Percentiles rank a stretch among this genome's conserved stretches.
Conservation (phyloP, 2,113 vertebrate genomes). For the Speoplatyrhinus poulsoni region DNA sequence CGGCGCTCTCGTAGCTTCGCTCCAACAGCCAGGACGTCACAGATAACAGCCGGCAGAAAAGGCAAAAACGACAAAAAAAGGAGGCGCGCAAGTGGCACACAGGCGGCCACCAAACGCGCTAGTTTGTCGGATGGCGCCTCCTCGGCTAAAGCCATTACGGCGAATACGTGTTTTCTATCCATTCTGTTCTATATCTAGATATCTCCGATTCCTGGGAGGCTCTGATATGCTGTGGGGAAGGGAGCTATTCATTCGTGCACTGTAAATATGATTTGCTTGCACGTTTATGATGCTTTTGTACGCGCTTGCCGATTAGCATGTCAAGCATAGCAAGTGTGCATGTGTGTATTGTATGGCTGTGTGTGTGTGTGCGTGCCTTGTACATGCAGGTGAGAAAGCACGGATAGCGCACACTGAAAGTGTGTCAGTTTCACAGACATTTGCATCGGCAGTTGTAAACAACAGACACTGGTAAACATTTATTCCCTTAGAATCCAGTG, state of each 20-base stretch:
- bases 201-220: no score
- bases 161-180: no score
- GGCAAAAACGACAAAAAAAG: no score
- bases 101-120: no score
- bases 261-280: neutral
- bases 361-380: neutral
- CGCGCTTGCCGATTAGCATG: neutral
- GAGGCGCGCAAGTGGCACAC: neutral
- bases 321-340: neutral
- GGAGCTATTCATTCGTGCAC: no score
- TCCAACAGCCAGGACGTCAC: slow-evolving; percentile 25
- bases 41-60: slow-evolving; percentile 28
- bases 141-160: no score
- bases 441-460: no score
- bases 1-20: slow-evolving; percentile 34
- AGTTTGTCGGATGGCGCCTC: no score
- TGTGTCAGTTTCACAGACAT: neutral
- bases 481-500: no score
- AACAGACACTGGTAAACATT: no score
- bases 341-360: slow-evolving; percentile 2
- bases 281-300: neutral
- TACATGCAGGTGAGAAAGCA: slow-evolving; percentile 41
- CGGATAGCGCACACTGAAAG: slow-evolving; percentile 36
- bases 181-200: no score
- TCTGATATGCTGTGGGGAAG: no score